A percentile compares a stretch with the other conserved stretches of the same genome.
phyloP scores from a whole-genome alignment of 1,140 invertebrate genomes.

The Aporrectodea caliginosa region DNA sequence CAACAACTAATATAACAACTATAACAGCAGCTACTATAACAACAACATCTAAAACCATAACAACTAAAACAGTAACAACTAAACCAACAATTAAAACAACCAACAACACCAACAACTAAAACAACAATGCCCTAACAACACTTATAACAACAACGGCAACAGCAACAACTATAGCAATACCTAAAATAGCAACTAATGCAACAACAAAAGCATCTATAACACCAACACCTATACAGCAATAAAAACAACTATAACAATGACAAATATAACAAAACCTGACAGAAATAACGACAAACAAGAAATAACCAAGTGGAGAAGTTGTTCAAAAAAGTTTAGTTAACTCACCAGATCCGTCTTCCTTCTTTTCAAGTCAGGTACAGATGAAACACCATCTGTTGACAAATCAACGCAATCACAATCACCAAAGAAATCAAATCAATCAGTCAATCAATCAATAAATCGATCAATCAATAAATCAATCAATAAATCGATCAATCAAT shows the following conservation, averaged over 20 bases:
- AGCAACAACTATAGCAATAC: neutral
- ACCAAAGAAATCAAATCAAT: neutral
- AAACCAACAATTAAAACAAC: no score
- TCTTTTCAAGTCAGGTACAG: neutral
- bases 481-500: neutral
- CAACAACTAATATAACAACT: no score
- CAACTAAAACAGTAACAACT: no score
- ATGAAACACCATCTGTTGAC: neutral
- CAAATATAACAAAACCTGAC: neutral
- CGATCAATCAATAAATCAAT: neutral
- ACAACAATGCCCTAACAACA: no score
- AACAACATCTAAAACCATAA: no score
- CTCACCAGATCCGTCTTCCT: neutral
- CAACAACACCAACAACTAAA: no score
- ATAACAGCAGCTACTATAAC: no score
- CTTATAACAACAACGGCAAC: no score
- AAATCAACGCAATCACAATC: neutral
- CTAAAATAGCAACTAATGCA: neutral
- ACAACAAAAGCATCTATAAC: neutral
- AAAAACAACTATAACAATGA: neutral
- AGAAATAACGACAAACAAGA: neutral
- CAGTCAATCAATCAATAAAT: neutral
- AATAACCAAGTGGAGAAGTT: neutral
- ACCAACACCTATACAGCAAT: neutral
- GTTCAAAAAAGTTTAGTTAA: neutral